Evolutionary conservation across 2,797 vertebrate species (phyloP).

Genomic region (Eulemur mongoz): DNA sequence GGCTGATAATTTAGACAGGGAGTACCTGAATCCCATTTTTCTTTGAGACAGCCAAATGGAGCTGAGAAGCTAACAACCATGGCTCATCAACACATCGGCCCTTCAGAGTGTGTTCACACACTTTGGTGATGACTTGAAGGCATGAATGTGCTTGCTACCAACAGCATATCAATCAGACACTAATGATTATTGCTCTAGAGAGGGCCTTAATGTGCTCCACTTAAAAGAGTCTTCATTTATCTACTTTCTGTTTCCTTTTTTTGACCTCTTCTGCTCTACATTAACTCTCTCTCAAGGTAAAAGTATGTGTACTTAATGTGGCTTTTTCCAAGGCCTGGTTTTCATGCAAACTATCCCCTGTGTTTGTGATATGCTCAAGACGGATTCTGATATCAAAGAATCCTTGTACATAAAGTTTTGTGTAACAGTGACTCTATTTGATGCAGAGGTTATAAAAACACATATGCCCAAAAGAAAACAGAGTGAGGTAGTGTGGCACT

Average conservation of each 20-base stretch:
- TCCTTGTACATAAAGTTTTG: neutral
- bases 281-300: conserved; percentile 61
- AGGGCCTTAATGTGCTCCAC: conserved; percentile 50
- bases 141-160: conserved; percentile 63
- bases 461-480: neutral
- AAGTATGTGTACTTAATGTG: conserved; percentile 20
- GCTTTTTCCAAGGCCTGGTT: conserved; percentile 9
- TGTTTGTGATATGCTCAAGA: neutral
- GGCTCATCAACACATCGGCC: conserved; percentile 34
- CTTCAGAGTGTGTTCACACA: neutral
- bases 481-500: neutral
- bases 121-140: conserved; percentile 48
- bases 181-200: conserved; percentile 66
- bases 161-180: conserved; percentile 62
- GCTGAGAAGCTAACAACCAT: conserved; percentile 23
- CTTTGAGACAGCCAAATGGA: conserved; percentile 61
- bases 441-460: neutral
- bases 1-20: conserved; percentile 54
- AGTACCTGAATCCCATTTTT: conserved; percentile 58
- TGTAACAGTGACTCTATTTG: neutral
- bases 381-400: neutral
- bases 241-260: conserved; percentile 58
- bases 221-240: conserved; percentile 62
- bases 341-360: neutral
- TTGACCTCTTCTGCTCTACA: conserved; percentile 61